Conservation (phyloP, 2,888 invertebrate genomes). For the Sepiola atlantica region DNA sequence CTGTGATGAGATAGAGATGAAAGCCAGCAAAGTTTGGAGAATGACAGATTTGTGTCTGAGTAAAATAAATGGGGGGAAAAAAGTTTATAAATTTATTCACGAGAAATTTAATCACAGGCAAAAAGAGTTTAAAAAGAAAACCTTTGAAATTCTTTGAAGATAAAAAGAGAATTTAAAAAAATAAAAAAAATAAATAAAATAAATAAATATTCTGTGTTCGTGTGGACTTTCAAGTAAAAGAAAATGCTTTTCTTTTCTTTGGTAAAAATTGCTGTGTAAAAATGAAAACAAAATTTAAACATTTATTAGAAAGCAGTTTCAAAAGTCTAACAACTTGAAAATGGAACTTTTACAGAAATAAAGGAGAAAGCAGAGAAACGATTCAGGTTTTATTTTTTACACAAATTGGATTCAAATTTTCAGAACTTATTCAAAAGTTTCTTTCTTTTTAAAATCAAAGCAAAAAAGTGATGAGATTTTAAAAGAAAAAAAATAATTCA, state of each 20-base stretch:
- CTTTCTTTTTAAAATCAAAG: not conserved
- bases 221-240: not conserved
- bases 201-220: not conserved
- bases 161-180: not conserved
- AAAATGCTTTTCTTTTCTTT: not conserved
- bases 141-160: not conserved
- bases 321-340: not conserved
- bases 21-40: not conserved
- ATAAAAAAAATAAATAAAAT: not conserved
- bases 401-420: not conserved
- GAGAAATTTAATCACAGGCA: not conserved
- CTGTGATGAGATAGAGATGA: not conserved
- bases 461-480: too few relatives aligned
- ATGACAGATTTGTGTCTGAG: not conserved
- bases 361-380: not conserved
- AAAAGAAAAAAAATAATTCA: too few relatives aligned
- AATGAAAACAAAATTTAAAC: not conserved
- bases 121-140: not conserved
- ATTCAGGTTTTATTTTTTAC: not conserved
- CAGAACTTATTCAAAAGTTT: not conserved
- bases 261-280: not conserved
- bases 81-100: not conserved
- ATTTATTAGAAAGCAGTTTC: not conserved
- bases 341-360: not conserved
- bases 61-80: not conserved